Evolutionary conservation across 2,113 vertebrate species (phyloP).

Genomic region (Myotis brandtii): DNA sequence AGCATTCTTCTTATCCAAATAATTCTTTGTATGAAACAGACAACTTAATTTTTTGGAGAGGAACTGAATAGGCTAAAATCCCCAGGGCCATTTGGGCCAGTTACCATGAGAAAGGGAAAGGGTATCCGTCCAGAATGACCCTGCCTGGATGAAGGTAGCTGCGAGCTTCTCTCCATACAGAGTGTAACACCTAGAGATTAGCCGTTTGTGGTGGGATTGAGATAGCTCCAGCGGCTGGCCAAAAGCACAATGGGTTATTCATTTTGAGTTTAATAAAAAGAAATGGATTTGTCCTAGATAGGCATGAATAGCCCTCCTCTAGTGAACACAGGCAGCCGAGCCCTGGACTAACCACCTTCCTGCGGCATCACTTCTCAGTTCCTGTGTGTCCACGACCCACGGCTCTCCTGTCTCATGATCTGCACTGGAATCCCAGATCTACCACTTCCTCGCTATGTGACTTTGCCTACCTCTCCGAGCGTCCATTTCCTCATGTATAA

Average conservation of each 20-base stretch:
- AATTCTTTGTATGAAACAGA: neutral
- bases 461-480: constrained; percentile 23
- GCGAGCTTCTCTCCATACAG: neutral
- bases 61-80: neutral
- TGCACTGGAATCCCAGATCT: neutral
- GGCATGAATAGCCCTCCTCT: neutral
- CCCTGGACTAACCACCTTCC: neutral
- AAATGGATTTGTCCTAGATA: neutral
- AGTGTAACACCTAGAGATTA: neutral
- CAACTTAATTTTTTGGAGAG: neutral
- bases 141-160: neutral
- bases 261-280: neutral
- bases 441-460: neutral
- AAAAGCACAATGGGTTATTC: neutral
- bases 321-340: neutral
- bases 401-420: neutral
- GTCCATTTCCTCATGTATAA: neutral
- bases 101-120: neutral
- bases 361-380: neutral
- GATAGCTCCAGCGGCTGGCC: neutral
- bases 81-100: neutral
- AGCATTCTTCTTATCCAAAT: neutral
- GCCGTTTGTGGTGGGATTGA: neutral
- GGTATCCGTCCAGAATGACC: neutral
- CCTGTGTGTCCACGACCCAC: neutral